These are phyloP conservation scores for Diadumene lineata DNA, from an alignment of 92 coral and sea anemone species.

Conservation along the genomic window DNA sequence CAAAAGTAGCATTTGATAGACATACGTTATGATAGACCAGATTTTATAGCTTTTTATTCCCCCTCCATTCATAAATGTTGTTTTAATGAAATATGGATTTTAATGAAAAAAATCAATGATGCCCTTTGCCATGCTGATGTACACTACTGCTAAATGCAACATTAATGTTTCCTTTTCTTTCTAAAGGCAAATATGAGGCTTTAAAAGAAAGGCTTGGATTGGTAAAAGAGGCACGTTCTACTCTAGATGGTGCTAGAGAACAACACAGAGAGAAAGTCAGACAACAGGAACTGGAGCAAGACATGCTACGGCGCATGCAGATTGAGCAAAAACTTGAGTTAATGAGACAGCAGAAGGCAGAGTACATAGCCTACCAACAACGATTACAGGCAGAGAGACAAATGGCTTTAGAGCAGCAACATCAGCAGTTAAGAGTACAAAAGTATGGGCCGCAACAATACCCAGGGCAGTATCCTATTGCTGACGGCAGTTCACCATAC, in stretches of 20 bases:
- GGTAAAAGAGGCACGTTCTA: conserved; percentile 79
- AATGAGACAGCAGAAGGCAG: conserved; percentile 96
- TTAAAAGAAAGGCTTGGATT: conserved; percentile 80
- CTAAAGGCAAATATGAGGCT: conserved; percentile 80
- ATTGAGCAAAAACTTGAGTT: conserved; percentile 95
- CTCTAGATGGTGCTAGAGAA: conserved; percentile 78
- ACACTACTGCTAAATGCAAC: background rate
- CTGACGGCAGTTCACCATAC: conserved; percentile 45
- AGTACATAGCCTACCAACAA: conserved; percentile 91
- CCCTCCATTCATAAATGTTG: too few species aligned
- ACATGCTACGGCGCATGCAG: conserved; percentile 96
- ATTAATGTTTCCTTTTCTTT: background rate
- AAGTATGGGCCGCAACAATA: conserved; percentile 55
- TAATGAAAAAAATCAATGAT: conserved; percentile 3
- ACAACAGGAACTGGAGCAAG: conserved; percentile 98
- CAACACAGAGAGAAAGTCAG: conserved; percentile 95
- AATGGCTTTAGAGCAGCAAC: conserved; percentile 89
- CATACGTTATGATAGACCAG: too few species aligned
- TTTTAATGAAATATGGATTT: background rate
- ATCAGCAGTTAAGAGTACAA: conserved; percentile 56
- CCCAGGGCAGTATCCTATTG: conserved; percentile 39
- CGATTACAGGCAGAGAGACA: conserved; percentile 90
- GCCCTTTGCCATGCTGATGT: background rate
- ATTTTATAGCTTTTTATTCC: too few species aligned
- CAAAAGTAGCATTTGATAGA: too few species aligned